Base-by-base conservation (phyloP, 1,140 invertebrate genomes). In the Ectropis grisescens region DNA sequence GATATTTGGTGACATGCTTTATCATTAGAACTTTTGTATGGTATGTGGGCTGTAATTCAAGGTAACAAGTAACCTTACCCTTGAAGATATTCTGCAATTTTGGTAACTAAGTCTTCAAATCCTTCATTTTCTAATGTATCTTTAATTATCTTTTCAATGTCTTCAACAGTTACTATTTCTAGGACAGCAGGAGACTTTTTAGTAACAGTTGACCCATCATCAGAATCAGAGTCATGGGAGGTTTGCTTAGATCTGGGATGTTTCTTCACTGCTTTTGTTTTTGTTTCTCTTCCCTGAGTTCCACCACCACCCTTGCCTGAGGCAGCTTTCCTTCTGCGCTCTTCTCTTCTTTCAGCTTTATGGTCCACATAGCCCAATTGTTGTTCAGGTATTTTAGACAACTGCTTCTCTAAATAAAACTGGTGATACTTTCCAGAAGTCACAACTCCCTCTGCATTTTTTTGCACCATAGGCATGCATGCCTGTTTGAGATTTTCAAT, bases 201-300 rank as follows among this genome's bases (percentile, higher is more conserved):
- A 11, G 60, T 67, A 51, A 35, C 47, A 40, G 29, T 52, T 9
- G 55, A 58, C 6, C 86, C 85, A 28, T 88, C 85, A 36, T 91
- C 88, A 16, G 86, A 88, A 51, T 90, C 89, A 22, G 84, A 85
- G 36, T 87, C 85, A 58, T 81, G 76, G 27, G 66, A 58, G 33
- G 62, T 66, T 32, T 82, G 82, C 51, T 74, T 62, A 29, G 65
- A 70, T 72, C 82, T 54, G 70, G 79, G 39, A 64, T 88, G 85
- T 58, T 93, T 93, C 58, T 98, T 98, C 0, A 91, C 92, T 3
- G 95, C 91, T 74, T 96, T 97, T 0, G 93, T 98, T 83, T 97
- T 98, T 0, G 95, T 96, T 84, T 98, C 96, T 34, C 96, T 85
- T 1, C 96, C 96, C 81, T 97, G 95, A 15, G 89, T 89, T 8